Evolutionary conservation across 1,140 invertebrate species (phyloP).

Genomic region (Tachypleus tridentatus): DNA sequence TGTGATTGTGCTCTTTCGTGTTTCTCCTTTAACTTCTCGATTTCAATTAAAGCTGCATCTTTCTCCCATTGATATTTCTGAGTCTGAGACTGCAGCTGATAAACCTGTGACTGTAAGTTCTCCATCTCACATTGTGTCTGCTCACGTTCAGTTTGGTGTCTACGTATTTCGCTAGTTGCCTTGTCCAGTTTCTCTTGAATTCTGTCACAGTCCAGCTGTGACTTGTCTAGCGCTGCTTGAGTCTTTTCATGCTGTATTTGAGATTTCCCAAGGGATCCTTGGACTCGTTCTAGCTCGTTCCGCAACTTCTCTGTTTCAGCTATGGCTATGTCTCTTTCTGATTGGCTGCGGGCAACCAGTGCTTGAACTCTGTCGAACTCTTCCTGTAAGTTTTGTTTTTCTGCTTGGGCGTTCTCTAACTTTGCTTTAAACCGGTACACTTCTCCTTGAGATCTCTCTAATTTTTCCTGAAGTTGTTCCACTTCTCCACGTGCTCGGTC

Average conservation of each 20-base stretch:
- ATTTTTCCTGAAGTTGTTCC: conserved; percentile 73
- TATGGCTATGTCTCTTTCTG: conserved; percentile 77
- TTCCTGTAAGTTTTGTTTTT: conserved; percentile 81
- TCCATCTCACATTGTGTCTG: conserved; percentile 65
- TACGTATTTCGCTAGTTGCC: conserved; percentile 59
- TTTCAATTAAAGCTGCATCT: conserved; percentile 67
- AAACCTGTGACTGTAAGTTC: conserved; percentile 73
- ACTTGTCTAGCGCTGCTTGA: conserved; percentile 71
- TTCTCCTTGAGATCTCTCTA: conserved; percentile 86
- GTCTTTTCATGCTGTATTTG: conserved; percentile 81
- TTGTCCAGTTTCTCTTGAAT: conserved; percentile 79
- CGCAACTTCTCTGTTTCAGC: conserved; percentile 72
- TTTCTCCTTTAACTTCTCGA: conserved; percentile 73
- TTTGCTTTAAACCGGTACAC: conserved; percentile 85
- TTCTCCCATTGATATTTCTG: conserved; percentile 77
- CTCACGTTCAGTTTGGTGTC: conserved; percentile 66
- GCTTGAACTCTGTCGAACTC: conserved; percentile 50
- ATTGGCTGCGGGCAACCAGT: conserved; percentile 51
- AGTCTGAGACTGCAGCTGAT: conserved; percentile 69
- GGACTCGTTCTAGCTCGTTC: conserved; percentile 77
- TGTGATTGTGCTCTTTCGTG: conserved; percentile 64
- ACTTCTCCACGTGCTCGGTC: conserved; percentile 71
- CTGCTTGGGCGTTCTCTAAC: conserved; percentile 83
- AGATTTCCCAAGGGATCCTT: conserved; percentile 74
- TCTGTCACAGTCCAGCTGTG: conserved; percentile 80